phyloP scores from a whole-genome alignment of 2,888 invertebrate species.

The Drosophila formosana region DNA sequence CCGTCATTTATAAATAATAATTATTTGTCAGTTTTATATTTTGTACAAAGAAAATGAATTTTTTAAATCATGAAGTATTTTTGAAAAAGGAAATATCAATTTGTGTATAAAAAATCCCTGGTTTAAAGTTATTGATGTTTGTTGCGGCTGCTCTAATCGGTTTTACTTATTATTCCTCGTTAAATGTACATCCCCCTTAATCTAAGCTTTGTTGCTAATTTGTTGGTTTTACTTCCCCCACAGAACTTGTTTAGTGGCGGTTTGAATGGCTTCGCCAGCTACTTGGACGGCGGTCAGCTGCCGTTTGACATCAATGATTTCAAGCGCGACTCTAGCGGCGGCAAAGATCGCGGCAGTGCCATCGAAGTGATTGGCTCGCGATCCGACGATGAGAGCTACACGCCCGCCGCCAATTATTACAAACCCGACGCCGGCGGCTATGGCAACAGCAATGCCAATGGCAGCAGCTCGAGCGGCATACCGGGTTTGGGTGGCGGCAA shows the following conservation, averaged over 20 bases:
- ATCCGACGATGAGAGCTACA: constrained; percentile 86
- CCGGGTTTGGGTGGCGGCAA: constrained; percentile 54
- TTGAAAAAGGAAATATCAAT: no score
- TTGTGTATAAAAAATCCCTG: no score
- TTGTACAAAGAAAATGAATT: no score
- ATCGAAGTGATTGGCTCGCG: constrained; percentile 88
- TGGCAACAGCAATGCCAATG: constrained; percentile 47
- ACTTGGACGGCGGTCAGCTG: constrained; percentile 87
- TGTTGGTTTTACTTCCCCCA: neutral
- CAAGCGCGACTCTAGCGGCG: constrained; percentile 74
- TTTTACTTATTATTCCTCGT: no score
- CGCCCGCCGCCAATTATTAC: constrained; percentile 85
- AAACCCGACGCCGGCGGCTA: constrained; percentile 84
- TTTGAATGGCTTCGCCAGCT: constrained; percentile 88
- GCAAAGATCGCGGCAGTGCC: constrained; percentile 73
- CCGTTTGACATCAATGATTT: constrained; percentile 87
- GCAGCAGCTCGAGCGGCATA: constrained; percentile 39
- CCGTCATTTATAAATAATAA: no score
- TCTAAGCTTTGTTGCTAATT: neutral
- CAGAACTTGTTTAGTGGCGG: constrained; percentile 82
- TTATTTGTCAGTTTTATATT: no score
- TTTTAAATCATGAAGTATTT: no score
- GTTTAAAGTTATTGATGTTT: no score
- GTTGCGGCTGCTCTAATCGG: no score
- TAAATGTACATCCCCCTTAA: neutral